Evolutionary conservation across 2,797 vertebrate genomes (phyloP).

Genomic region (Bradypodion ventrale): DNA sequence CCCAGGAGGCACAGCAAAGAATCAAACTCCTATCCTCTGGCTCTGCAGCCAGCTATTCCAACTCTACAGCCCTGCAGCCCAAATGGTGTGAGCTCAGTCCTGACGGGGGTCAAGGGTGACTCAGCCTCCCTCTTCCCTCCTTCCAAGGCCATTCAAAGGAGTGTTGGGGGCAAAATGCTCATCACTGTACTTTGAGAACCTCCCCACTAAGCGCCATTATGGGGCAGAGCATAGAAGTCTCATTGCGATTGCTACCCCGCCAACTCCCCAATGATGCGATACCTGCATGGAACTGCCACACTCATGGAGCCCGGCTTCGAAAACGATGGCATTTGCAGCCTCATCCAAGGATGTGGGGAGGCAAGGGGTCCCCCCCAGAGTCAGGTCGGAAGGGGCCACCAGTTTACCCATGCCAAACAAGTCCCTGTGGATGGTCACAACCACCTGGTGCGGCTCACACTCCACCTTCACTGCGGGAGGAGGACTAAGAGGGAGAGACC

Average conservation of each 20-base stretch:
- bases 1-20: too few species aligned
- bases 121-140: too few species aligned
- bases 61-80: too few species aligned
- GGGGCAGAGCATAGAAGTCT: too few species aligned
- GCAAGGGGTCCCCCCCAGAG: constrained; percentile 58
- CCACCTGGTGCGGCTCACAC: constrained; percentile 70
- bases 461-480: constrained; percentile 44
- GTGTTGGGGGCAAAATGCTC: too few species aligned
- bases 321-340: constrained; percentile 27
- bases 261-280: neutral
- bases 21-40: too few species aligned
- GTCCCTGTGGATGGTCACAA: constrained; percentile 65
- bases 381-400: constrained; percentile 56
- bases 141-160: too few species aligned
- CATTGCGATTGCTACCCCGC: too few species aligned
- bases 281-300: constrained; percentile 73
- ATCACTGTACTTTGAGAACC: too few species aligned
- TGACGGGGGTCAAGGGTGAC: too few species aligned
- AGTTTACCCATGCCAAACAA: constrained; percentile 66
- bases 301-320: constrained; percentile 65
- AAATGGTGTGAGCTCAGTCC: too few species aligned
- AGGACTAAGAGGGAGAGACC: neutral
- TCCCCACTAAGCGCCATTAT: too few species aligned
- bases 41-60: neutral
- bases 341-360: constrained; percentile 21